Evolutionary conservation across 1,140 invertebrate species (phyloP).

Genomic region (Agrypnia vestita): DNA sequence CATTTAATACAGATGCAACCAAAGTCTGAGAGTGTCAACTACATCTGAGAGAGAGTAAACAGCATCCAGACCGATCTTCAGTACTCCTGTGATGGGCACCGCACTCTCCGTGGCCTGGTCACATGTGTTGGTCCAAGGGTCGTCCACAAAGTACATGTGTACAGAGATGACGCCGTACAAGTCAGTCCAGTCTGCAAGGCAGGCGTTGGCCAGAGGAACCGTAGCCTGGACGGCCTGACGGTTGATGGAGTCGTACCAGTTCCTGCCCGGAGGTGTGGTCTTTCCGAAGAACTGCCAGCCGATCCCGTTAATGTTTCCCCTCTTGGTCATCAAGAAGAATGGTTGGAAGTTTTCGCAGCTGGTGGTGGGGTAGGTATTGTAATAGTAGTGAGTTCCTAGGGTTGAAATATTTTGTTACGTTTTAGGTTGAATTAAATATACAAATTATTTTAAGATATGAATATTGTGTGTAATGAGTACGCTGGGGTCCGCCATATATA

Average conservation of each 20-base stretch:
- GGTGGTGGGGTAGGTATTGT: conserved; percentile 56
- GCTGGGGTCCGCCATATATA: too few species aligned
- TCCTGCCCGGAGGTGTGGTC: conserved; percentile 34
- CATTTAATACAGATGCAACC: too few species aligned
- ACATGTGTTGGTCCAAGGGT: conserved; percentile 60
- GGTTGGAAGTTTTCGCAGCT: conserved; percentile 54
- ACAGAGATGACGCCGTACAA: conserved; percentile 59
- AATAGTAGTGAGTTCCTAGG: conserved; percentile 62
- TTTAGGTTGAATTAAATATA: too few species aligned
- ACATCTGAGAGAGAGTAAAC: too few species aligned
- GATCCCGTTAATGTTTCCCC: conserved; percentile 57
- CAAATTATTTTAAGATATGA: too few species aligned
- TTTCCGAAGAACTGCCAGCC: conserved; percentile 62
- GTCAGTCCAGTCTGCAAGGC: conserved; percentile 50
- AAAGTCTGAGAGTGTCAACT: too few species aligned
- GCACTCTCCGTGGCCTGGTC: conserved; percentile 37
- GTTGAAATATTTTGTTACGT: not conserved
- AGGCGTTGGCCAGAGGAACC: conserved; percentile 62
- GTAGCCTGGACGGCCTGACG: conserved; percentile 60
- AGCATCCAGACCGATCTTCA: not conserved
- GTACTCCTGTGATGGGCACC: conserved; percentile 26
- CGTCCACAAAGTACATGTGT: conserved; percentile 60
- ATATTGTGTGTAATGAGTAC: too few species aligned
- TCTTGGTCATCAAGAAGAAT: conserved; percentile 59
- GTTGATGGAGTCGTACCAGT: conserved; percentile 64